phyloP scores from a whole-genome alignment of 2,888 invertebrate species.

The Nycteola revayana region DNA sequence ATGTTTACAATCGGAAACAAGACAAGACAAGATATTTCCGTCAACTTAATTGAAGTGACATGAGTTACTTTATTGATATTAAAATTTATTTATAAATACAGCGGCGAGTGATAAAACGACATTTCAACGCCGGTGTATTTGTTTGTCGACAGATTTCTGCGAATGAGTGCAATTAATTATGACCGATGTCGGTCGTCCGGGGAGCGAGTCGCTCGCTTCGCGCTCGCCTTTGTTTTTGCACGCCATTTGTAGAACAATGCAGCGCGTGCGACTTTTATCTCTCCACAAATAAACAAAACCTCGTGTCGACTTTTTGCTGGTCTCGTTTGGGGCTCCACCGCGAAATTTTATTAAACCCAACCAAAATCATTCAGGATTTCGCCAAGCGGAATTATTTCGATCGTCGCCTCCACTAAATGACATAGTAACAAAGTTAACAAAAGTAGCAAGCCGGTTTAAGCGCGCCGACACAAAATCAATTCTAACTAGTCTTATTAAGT shows the following conservation, averaged over 20 bases:
- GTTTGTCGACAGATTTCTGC: slow-evolving; percentile 65
- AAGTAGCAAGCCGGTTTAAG: slow-evolving; percentile 28
- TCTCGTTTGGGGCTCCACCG: slow-evolving; percentile 41
- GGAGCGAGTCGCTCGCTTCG: slow-evolving; percentile 30
- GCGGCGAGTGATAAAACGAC: slow-evolving; percentile 64
- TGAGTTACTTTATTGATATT: slow-evolving; percentile 50
- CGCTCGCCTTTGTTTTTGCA: slow-evolving; percentile 63
- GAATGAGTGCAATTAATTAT: slow-evolving; percentile 76
- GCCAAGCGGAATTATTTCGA: slow-evolving; percentile 43
- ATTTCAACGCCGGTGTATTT: slow-evolving; percentile 55
- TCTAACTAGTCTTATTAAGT: slow-evolving; percentile 38
- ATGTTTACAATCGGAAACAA: slow-evolving; percentile 30
- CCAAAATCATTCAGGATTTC: slow-evolving; percentile 44
- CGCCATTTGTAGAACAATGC: slow-evolving; percentile 74
- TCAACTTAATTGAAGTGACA: slow-evolving; percentile 48
- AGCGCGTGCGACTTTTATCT: slow-evolving; percentile 65
- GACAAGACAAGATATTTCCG: slow-evolving; percentile 42
- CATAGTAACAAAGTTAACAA: slow-evolving; percentile 33
- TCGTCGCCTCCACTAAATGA: slow-evolving; percentile 36
- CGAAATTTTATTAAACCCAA: slow-evolving; percentile 56
- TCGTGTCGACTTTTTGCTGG: slow-evolving; percentile 55
- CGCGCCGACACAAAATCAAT: slow-evolving; percentile 23
- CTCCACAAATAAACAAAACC: slow-evolving; percentile 56
- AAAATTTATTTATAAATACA: slow-evolving; percentile 60
- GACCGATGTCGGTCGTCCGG: slow-evolving; percentile 55